Evolutionary conservation across 2,797 vertebrate genomes (phyloP).

Genomic region (Triplophysa bombifrons): DNA sequence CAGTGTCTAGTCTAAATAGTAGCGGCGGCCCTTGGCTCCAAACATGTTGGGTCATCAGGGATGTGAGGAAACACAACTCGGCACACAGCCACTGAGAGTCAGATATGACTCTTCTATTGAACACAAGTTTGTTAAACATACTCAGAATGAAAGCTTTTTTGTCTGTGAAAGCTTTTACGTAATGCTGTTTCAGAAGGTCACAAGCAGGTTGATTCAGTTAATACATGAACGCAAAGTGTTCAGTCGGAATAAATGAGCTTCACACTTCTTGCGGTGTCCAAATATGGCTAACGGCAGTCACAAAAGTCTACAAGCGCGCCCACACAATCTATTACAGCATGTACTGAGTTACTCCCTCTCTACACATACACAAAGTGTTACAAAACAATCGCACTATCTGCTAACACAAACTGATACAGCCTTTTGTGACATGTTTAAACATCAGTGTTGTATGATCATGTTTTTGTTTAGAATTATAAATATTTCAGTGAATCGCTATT

Average conservation of each 20-base stretch:
- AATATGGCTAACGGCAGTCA: background rate
- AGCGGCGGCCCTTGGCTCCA: background rate
- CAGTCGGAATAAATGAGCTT: too few species aligned
- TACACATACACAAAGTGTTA: background rate
- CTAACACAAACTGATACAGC: background rate
- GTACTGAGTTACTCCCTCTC: background rate
- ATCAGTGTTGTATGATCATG: background rate
- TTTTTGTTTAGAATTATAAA: background rate
- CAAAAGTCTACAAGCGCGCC: background rate
- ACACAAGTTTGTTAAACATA: background rate
- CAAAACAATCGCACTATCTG: background rate
- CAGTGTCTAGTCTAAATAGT: constrained; percentile 42
- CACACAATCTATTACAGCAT: background rate
- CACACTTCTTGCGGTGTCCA: background rate
- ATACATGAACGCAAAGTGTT: too few species aligned
- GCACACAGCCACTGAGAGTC: background rate
- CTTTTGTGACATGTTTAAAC: background rate
- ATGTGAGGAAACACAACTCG: constrained; percentile 19
- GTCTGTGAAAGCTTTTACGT: background rate
- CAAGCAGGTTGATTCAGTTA: too few species aligned
- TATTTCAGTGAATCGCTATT: background rate
- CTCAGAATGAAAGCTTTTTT: background rate
- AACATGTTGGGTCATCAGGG: constrained; percentile 3
- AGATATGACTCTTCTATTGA: background rate
- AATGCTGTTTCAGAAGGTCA: background rate